Base-by-base conservation (phyloP, 2,113 vertebrate species). In the Bujurquina vittata region DNA sequence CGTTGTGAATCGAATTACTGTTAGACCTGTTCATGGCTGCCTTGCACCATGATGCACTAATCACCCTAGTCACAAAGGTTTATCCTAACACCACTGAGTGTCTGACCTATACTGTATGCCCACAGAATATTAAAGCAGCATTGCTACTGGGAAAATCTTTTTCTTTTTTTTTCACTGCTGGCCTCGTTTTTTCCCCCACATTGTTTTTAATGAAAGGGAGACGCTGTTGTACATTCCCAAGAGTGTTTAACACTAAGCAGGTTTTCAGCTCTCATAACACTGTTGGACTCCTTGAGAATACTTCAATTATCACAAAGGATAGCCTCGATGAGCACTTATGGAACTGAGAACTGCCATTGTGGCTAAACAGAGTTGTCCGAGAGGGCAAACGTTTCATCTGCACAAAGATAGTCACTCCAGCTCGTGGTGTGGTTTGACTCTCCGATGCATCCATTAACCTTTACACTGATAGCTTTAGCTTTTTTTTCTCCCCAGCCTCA, bases 391-490 rank as follows among this genome's bases (percentile, higher is more conserved):
- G n/a, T 74, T 60, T 74, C 23, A 75, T 80, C 79, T 43, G 49
- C 31, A 73, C 20, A 31, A 35, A 75, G 23, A 54, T 14, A 67
- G 82, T 82, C 75, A 46, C 81, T 37, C 78, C n/a, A 22, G 75
- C 33, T 26, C 37, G n/a, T 54, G 9, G 23, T 49, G 10, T 62
- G 62, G 26, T 59, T 55, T 61, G 43, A 56, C 58, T 85, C 37
- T 58, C 8, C 1, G 3, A 67, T 76, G 83, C 62, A 77, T 84
- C 59, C 23, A 78, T 82, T 86, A 86, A 86, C 84, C 81, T 89
- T 85, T 73, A 10, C 22, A 79, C 77, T 84, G 80, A 77, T 83
- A 84, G 59, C 62, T 4, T 3, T 56, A 79, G 31, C 79, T 77
- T 85, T 86, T 77, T 86, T 79, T 84, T 84, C 9, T 10, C 2